Base-by-base conservation (phyloP, 2,113 vertebrate genomes). In the Myanophis thanlyinensis region DNA sequence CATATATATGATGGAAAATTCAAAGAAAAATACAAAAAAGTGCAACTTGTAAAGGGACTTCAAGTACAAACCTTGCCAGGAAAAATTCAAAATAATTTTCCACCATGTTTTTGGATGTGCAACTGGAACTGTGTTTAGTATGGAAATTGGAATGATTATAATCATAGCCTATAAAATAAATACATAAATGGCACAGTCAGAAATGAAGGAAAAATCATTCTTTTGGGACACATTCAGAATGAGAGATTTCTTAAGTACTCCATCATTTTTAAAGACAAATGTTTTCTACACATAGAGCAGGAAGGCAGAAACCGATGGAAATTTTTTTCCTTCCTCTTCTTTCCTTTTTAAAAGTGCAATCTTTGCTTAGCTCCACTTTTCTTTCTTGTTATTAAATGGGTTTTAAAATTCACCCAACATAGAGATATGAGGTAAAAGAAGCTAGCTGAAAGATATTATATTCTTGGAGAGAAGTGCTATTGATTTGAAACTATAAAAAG, bases 21-120 rank as follows among this genome's bases (percentile, higher is more conserved):
- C 27, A 44, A 59, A 80, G n/a, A 40, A n/a, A 44, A 40, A 86
- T 93, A 9, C 11, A 73, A 89, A 54, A 54, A 87, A 13, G n/a
- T 67, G 10, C 80, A 53, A 47, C 8, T 84, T 86, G 46, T 25
- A 87, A 87, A 87, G 52, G 67, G 52, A 89, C 67, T 89, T 93
- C 10, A n/a, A 93, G 93, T 96, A 85, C n/a, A 20, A 91, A 91
- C 44, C 49, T 88, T 96, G 95, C 95, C 95, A 96, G 95, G 94
- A 94, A 95, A 96, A 93, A 44, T 86, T 89, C 87, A 93, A 96
- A 91, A 80, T 59, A 94, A 94, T 95, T 96, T 96, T 97, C 96
- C 91, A 0, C 90, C 1, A 0, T 92, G 53, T 94, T 93, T 80
- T 96, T 96, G 94, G 96, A 94, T 91, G 92, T 89, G 67, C 92